Conservation (phyloP, 2,113 vertebrate species). For the Probosciger aterrimus region DNA sequence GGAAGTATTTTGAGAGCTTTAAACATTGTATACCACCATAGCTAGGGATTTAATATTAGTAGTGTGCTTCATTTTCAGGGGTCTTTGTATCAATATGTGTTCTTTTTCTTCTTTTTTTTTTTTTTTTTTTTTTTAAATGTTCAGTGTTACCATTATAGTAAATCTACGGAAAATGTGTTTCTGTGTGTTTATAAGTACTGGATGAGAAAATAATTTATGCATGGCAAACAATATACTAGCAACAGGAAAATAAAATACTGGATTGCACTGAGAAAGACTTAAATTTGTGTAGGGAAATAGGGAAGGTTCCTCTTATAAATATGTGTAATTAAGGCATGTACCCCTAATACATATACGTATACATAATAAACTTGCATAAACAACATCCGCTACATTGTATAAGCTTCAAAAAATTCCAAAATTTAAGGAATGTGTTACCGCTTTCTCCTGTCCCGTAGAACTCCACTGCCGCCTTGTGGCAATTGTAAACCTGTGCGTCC, state of each 20-base stretch:
- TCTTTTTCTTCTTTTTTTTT: background rate
- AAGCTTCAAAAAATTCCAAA: background rate
- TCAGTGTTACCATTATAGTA: background rate
- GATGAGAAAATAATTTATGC: background rate
- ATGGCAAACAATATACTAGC: background rate
- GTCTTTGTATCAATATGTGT: background rate
- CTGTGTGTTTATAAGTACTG: background rate
- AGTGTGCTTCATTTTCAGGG: background rate
- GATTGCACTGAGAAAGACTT: background rate
- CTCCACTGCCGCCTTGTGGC: background rate
- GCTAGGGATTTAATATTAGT: background rate
- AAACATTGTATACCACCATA: background rate
- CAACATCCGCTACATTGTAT: background rate
- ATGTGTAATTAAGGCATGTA: background rate
- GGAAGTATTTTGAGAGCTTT: background rate
- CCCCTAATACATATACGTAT: background rate
- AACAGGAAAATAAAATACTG: background rate
- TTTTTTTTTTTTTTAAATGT: background rate
- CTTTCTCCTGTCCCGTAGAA: background rate
- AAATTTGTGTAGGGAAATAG: background rate
- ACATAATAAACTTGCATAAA: background rate
- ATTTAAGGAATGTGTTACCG: background rate
- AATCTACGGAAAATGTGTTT: background rate
- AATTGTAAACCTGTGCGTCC: background rate
- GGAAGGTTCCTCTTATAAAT: background rate